A percentile compares a stretch with the other conserved stretches of the same genome.
These are phyloP conservation scores for Dicrurus megarhynchus DNA, from an alignment of 2,113 vertebrate species.

Conservation along the genomic window DNA sequence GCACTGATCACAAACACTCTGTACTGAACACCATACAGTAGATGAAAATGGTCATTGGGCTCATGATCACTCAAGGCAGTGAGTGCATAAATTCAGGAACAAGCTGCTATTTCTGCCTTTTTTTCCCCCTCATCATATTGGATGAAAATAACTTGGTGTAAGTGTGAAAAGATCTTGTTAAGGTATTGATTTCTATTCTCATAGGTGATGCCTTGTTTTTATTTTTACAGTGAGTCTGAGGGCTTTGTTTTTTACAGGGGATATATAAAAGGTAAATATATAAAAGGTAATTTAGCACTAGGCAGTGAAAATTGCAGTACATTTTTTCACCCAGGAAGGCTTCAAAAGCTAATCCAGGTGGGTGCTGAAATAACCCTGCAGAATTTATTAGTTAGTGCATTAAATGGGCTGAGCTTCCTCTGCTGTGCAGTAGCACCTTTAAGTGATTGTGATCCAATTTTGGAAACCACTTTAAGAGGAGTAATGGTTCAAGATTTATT, in stretches of 20 bases:
- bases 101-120: background rate
- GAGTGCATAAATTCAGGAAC: background rate
- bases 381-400: background rate
- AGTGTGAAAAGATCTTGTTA: background rate
- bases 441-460: background rate
- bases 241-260: background rate
- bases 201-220: background rate
- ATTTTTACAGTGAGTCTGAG: background rate
- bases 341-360: background rate
- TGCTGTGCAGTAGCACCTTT: background rate
- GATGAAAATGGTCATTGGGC: background rate
- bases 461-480: background rate
- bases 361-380: background rate
- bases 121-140: accelerated
- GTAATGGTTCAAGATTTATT: background rate
- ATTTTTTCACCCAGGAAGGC: background rate
- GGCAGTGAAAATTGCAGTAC: background rate
- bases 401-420: background rate
- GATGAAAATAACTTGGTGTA: background rate
- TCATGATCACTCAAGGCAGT: background rate
- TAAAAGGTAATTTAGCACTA: background rate
- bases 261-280: background rate
- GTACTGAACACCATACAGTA: background rate
- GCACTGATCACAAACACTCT: background rate
- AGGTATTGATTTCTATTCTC: background rate